Evolutionary conservation across 2,888 invertebrate species (phyloP).

Genomic region (Oscheius sp.): DNA sequence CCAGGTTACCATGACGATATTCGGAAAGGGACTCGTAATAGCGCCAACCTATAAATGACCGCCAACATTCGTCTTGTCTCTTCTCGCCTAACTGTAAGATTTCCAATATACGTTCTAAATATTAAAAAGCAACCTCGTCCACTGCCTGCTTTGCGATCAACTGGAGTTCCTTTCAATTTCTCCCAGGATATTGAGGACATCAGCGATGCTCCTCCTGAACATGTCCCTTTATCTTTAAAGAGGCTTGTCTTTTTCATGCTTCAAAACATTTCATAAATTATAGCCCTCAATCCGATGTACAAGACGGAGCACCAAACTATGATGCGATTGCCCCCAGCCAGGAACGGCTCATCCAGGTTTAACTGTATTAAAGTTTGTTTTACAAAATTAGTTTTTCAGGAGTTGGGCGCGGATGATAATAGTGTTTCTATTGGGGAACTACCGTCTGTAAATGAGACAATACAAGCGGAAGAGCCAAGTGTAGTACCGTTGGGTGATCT

Average conservation of each 20-base stretch:
- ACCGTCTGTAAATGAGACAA: conserved; percentile 2
- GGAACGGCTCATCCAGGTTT: conserved; percentile 12
- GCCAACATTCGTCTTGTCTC: conserved; percentile 13
- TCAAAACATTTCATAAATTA: background rate
- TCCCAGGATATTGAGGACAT: background rate
- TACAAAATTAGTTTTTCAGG: conserved; percentile 11
- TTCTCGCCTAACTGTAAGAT: conserved; percentile 5
- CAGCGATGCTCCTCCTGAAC: background rate
- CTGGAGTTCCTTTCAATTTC: conserved; percentile 2
- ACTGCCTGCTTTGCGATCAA: conserved; percentile 6
- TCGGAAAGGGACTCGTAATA: background rate
- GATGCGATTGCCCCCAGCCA: conserved; percentile 12
- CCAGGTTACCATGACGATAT: conserved; percentile 6
- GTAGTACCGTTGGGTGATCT: conserved; percentile 19
- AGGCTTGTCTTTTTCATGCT: background rate
- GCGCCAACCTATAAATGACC: background rate
- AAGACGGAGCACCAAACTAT: background rate
- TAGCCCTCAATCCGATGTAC: background rate
- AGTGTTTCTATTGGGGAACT: conserved; percentile 28
- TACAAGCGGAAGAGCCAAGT: conserved; percentile 13
- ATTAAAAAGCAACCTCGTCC: conserved; percentile 13
- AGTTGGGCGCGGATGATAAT: conserved; percentile 19
- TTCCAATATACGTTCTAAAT: background rate
- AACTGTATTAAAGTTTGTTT: background rate
- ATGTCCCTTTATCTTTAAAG: background rate